Evolutionary conservation across 2,888 invertebrate species (phyloP), one percentile per base, ranked within the genome.

Genomic region (Chironomus riparius): DNA sequence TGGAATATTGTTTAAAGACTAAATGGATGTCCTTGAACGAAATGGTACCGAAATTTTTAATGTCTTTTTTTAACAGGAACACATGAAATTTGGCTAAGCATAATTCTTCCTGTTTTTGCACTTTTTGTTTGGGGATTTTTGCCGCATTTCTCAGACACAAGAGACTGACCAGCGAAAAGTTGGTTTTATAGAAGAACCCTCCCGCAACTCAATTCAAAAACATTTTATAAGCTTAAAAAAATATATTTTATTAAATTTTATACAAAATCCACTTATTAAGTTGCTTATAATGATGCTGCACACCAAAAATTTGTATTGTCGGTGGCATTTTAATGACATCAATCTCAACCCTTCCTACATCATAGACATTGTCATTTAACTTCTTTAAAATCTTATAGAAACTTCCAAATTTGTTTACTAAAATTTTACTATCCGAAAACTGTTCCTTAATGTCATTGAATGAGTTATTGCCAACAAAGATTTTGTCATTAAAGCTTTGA

Each of bases 401-500:
- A 12, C 15, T 38, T 10, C 72, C 72, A 2, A 72, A 15, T 13
- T 47, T 38, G 38, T 72, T 50, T 2, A 72, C 28, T 21, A 72
- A 38, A 10, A 62, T 62, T 72, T 72, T 56, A 7, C 7, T 24
- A 22, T 65, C 21, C 0, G 22, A 0, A 12, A 18, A 21, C 3
- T 21, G 62, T 18, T 12, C 18, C 21, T 61, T 48, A 61, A 72
- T 18, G 13, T 72, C 62, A 38, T 21, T n/a, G 10, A 62, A 15
- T 13, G 72, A 72, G 12, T 38, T 24, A 12, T 62, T 62, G 7
- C 72, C 72, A 12, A 72, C 72, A 21, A 62, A 72, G 4, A 72
- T 72, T n/a, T 62, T 62, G 4, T 18, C 50, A n/a, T 61, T 72
- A 2, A 72, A 50, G 21, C 62, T 72, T n/a, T 61, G 13, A 28